These are phyloP conservation scores for Synanthedon vespiformis DNA, from an alignment of 2,888 invertebrate genomes.

Conservation along the genomic window DNA sequence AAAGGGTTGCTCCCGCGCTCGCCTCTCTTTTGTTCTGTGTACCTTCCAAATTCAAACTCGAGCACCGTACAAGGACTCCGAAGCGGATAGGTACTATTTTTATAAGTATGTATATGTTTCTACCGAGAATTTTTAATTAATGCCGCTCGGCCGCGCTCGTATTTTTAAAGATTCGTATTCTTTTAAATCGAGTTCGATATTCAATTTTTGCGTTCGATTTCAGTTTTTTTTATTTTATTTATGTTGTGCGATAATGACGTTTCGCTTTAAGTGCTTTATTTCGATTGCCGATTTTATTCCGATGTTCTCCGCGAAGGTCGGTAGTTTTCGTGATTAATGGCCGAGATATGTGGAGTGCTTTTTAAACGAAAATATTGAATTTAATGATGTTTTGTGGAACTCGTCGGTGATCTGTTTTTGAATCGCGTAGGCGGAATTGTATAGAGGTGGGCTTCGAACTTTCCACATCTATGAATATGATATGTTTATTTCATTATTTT, in stretches of 20 bases:
- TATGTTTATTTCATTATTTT: slow-evolving; percentile 20
- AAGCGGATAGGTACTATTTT: slow-evolving; percentile 66
- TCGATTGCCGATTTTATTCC: slow-evolving; percentile 69
- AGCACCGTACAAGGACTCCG: slow-evolving; percentile 67
- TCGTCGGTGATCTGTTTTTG: slow-evolving; percentile 41
- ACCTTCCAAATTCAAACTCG: slow-evolving; percentile 67
- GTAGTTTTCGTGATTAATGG: slow-evolving; percentile 70
- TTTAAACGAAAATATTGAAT: slow-evolving; percentile 69
- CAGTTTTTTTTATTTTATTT: slow-evolving; percentile 56
- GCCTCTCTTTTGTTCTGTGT: slow-evolving; percentile 53
- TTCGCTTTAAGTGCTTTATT: slow-evolving; percentile 71
- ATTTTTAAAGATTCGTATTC: slow-evolving; percentile 66
- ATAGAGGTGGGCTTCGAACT: slow-evolving; percentile 35
- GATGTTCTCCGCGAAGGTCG: slow-evolving; percentile 66
- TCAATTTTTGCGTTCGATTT: slow-evolving; percentile 70
- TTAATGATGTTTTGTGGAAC: slow-evolving; percentile 66
- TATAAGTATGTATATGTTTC: slow-evolving; percentile 46
- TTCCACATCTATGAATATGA: slow-evolving; percentile 35
- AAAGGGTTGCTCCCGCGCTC: slow-evolving; percentile 70
- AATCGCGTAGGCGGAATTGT: slow-evolving; percentile 40
- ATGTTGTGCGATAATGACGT: slow-evolving; percentile 71
- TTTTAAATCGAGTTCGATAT: slow-evolving; percentile 68
- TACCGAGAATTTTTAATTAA: slow-evolving; percentile 72
- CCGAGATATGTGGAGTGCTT: slow-evolving; percentile 66
- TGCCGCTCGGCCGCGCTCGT: slow-evolving; percentile 63